Evolutionary conservation across 2,888 invertebrate genomes (phyloP), one percentile per base, ranked within the genome.

Genomic region (Leptopilina drosophilae): DNA sequence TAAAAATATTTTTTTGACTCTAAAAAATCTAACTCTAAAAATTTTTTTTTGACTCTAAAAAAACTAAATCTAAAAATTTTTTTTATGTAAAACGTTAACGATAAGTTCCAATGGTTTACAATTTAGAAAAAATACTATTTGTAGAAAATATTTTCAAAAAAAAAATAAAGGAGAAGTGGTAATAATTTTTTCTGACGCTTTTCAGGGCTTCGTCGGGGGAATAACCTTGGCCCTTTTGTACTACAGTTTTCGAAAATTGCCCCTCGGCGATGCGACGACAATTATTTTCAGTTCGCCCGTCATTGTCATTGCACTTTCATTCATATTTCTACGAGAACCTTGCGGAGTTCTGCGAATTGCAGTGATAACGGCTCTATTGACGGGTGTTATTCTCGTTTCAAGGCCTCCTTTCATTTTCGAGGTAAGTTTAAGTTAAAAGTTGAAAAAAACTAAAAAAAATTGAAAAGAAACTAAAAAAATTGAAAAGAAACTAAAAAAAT

Each of bases 201-300:
- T 84, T 64, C 83, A 93, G 92, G 93, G 93, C 40, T 64, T 92
- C 42, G 92, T 93, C 12, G 93, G 93, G 9, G 93, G 93, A 64
- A 86, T 91, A 77, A 93, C 92, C 0, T 84, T 93, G 15, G 91
- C 92, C 1, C 85, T 93, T 33, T 86, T 93, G 59, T 93, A 92
- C 85, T 92, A 92, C 81, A 92, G 92, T 75, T 93, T 93, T 83
- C 87, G 92, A 69, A 90, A 91, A 69, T 86, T 93, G 78, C 93
- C 93, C n/a, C 83, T 93, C 66, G 93, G 93, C 9, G 93, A 93
- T 87, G 92, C 93, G n/a, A 92, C 93, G 4, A 92, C 93, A 3
- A 93, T 93, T 59, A 92, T 93, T 83, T 93, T 93, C 85, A 93
- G 92, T 83, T 93, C 93, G 7, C 93, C 93, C 2, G 92, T 93